Conservation (phyloP, 92 coral and sea anemone genomes). For the Zoanthus sociatus region DNA sequence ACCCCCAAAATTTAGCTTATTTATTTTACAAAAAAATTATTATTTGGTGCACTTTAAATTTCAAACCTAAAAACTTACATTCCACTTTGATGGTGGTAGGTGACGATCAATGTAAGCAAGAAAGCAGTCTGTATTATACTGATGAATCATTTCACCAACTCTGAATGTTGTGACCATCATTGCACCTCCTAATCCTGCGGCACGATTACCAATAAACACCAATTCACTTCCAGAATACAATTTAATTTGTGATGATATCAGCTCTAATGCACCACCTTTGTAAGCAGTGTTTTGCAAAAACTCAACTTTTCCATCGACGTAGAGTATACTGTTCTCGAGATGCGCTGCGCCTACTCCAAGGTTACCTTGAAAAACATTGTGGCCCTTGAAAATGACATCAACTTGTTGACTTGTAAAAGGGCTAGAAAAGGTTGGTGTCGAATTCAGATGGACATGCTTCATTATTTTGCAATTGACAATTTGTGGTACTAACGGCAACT, state of each 20-base stretch:
- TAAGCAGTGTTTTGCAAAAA: slow-evolving; percentile 73
- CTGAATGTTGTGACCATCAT: slow-evolving; percentile 64
- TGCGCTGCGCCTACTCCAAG: slow-evolving; percentile 82
- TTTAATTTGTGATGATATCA: slow-evolving; percentile 80
- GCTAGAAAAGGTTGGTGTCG: slow-evolving; percentile 66
- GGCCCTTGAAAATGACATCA: slow-evolving; percentile 70
- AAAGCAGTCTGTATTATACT: slow-evolving; percentile 86
- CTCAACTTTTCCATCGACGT: slow-evolving; percentile 71
- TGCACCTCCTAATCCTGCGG: slow-evolving; percentile 84
- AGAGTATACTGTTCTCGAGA: slow-evolving; percentile 65
- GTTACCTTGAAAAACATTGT: slow-evolving; percentile 72
- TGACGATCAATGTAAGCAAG: slow-evolving; percentile 68
- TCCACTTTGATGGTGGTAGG: slow-evolving; percentile 79
- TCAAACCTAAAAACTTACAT: slow-evolving; percentile 65
- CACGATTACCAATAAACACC: slow-evolving; percentile 69
- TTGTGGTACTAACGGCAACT: slow-evolving; percentile 26
- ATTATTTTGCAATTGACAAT: slow-evolving; percentile 14
- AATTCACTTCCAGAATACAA: slow-evolving; percentile 83
- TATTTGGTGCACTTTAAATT: not conserved
- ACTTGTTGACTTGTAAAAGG: slow-evolving; percentile 84
- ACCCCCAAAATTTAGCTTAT: too few species aligned
- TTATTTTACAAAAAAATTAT: not conserved
- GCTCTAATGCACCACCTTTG: slow-evolving; percentile 78
- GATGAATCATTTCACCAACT: slow-evolving; percentile 72
- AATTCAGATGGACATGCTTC: slow-evolving; percentile 11